Base-by-base conservation (phyloP, 2,888 invertebrate genomes). In the Fragum sueziense region DNA sequence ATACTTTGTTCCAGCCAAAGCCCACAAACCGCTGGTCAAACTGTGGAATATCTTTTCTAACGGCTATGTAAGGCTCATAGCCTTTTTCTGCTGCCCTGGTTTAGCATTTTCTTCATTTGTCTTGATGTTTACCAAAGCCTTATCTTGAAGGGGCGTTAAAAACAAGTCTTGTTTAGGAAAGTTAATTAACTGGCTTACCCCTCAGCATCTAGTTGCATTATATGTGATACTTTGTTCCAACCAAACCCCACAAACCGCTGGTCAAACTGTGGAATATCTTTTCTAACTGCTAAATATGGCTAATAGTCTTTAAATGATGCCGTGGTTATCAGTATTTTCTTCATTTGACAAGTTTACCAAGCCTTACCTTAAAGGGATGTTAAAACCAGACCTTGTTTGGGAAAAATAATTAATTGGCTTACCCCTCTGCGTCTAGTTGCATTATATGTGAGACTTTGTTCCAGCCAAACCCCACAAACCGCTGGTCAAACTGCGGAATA, bases 1-100 rank as follows among this genome's bases (percentile, higher is more conserved):
- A 97, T 33, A 97, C 97, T 95, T 98, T 98, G 93, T 98, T 98
- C 97, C 98, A 98, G 0, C 98, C 98, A 91, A 98, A 98, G n/a
- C 98, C 98, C 52, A 97, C 96, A 94, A 98, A 98, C 74, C 97
- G 94, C 7, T 96, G 95, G 92, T 98, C 97, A 91, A 97, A 98
- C 85, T 94, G 94, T 0, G 97, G 96, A 27, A 93, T 91, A 79
- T 89, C 87, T 78, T 88, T 90, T 34, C 85, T 82, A 0, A 97
- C 96, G 0, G 98, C 96, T 62, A 98, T 94, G 90, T 98, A 98
- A 0, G 98, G 98, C 92, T 98, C 98, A 93, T 97, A 98, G 93
- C n/a, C n/a, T n/a, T n/a, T n/a, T n/a, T n/a, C n/a, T n/a, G n/a
- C n/a, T n/a, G n/a, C n/a, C n/a, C n/a, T 98, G n/a, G n/a, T n/a